phyloP scores from a whole-genome alignment of 2,113 vertebrate genomes.

The Megaptera novaeangliae region DNA sequence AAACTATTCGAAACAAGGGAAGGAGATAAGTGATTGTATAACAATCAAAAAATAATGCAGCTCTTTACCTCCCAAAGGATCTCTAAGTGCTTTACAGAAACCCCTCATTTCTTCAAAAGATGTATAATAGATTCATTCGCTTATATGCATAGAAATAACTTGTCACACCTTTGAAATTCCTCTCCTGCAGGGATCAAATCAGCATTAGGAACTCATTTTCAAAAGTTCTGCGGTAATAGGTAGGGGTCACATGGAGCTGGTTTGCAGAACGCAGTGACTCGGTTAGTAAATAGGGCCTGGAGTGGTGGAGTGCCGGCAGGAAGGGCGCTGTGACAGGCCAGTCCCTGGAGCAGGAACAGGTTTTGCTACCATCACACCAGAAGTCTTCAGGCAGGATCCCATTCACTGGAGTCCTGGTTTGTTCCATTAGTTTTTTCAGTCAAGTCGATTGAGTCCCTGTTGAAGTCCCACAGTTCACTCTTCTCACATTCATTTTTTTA shows the following conservation, averaged over 20 bases:
- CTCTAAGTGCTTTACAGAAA: not conserved
- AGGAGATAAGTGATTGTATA: not conserved
- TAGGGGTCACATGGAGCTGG: not conserved
- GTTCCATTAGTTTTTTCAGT: not conserved
- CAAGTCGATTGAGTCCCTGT: not conserved
- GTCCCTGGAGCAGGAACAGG: not conserved
- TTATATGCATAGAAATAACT: not conserved
- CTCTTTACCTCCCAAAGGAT: not conserved
- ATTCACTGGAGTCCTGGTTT: not conserved
- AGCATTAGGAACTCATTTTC: not conserved
- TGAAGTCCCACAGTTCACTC: not conserved
- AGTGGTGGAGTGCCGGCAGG: not conserved
- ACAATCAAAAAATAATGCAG: not conserved
- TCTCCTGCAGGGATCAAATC: not conserved
- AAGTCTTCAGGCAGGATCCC: not conserved
- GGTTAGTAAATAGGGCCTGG: not conserved
- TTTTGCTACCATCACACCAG: not conserved
- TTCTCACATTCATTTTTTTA: not conserved
- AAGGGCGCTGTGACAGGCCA: not conserved
- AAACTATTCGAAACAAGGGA: not conserved
- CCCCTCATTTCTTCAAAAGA: not conserved
- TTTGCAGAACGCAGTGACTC: not conserved
- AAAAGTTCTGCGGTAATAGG: not conserved
- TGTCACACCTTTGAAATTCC: not conserved
- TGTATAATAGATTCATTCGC: not conserved